Base-by-base conservation (phyloP, 2,113 vertebrate genomes). In the Siphamia tubifer region DNA sequence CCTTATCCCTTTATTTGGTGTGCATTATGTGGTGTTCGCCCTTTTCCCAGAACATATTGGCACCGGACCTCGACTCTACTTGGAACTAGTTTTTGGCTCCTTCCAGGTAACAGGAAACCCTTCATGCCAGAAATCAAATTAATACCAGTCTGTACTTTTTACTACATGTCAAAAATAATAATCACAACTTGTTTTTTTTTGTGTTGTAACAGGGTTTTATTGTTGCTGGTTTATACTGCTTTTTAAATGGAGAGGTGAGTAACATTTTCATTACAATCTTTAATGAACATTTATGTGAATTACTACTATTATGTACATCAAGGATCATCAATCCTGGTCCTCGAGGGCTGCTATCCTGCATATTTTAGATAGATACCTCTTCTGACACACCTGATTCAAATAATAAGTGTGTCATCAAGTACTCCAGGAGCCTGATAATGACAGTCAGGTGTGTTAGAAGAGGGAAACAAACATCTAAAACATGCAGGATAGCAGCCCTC, bases 21-120 rank as follows among this genome's bases (percentile, higher is more conserved):
- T 94, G 62, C 94, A 95, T 83, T 94, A 94, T 72, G 88, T 93
- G 0, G 87, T 95, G 12, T 96, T 96, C 16, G 94, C 94, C 52
- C 93, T 96, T 77, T 94, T 94, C 54, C 94, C 94, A 0, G 94
- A 95, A 70, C 92, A 94, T 0, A 91, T 95, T 75, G 93, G 92
- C 49, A 87, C 89, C 8, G 38, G 92, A 65, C 93, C 94, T 45
- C 90, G 94, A 16, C 91, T 95, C 2, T 92, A 93, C 61, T 92
- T 95, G 66, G 94, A 96, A 36, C 54, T 95, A 74, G 93, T 94
- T 52, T 89, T 94, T 43, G 94, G 94, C 28, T 94, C 94, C 56
- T 96, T 95, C 79, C 94, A 95, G 94, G 94, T 95, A 57, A 38
- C 28, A n/a, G 1, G n/a, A n/a, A n/a, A 15, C 0, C n/a, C 11